Base-by-base conservation (phyloP, 2,888 invertebrate genomes). In the Rhopalosiphum nymphaeae region DNA sequence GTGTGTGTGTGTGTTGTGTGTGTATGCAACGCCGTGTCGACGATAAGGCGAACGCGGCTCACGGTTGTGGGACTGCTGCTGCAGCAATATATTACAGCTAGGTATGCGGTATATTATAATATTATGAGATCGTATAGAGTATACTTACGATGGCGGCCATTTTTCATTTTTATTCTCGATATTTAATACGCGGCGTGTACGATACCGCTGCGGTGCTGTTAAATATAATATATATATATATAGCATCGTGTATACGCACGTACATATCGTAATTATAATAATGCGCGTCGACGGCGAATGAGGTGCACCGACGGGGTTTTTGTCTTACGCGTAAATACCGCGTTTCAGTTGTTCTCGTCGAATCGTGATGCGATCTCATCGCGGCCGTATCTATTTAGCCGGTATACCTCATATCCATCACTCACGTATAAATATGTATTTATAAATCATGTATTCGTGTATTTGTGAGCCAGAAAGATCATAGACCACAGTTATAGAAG, bases 131-230 rank as follows among this genome's bases (percentile, higher is more conserved):
- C 16, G 67, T 67, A n/a, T n/a, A 26, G 9, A 16, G 21, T 53
- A 53, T 53, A 53, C n/a, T n/a, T n/a, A 67, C n/a, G 16, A 61
- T 9, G 90, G 90, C 90, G 61, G 90, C 61, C 61, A 90, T 90
- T 90, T 90, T 67, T 10, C 46, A 46, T 67, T 85, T 85, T 44
- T 46, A 85, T 85, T 85, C 4, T 46, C 26, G 67, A 67, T 67
- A 67, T 67, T 67, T 67, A 67, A 67, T 67, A n/a, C 5, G 5
- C 67, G 13, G 67, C 16, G 67, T 67, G 26, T 57, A n/a, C 61
- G 61, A n/a, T 67, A 61, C 29, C 13, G 29, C 61, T 61, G 57
- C 10, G 13, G 61, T 11, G 61, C 61, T n/a, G 16, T 67, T 67
- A 16, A 67, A 67, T 67, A 67, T n/a, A 67, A n/a, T 67, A 67